Evolutionary conservation across 64 coral and sea anemone genomes (phyloP), one percentile per base, ranked within the genome.

Genomic region (Dendronephthya gigantea): DNA sequence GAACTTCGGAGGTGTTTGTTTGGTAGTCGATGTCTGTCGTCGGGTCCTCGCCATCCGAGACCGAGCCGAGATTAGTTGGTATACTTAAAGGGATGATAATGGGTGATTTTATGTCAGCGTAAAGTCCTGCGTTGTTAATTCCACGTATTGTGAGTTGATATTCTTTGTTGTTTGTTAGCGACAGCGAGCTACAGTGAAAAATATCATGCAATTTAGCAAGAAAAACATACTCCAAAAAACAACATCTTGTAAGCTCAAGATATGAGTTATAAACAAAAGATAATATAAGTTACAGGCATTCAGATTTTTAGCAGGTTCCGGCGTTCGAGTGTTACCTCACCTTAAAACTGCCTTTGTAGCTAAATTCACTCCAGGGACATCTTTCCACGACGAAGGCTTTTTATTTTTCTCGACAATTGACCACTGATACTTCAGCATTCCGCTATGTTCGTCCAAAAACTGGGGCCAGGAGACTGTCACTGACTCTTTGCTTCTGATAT

Each of bases 381-480:
- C 72, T 34, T 79, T 34, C 72, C 72, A 79, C 15, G 36, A 79
- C 22, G 72, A 36, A 12, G 72, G 28, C 16, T 79, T 19, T 6
- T 3, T 19, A 79, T 79, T 79, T 12, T 79, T 79, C 29, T 79
- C 72, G 14, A 39, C 36, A 17, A 79, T 79, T 15, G 27, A 12
- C 72, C 72, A 79, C 72, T 79, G 72, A 79, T 79, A 79, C 29
- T 79, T 79, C 72, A 33, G 34, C 72, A 79, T 79, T 36, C 72
- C 72, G 36, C 72, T 79, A 39, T 79, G 4, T 19, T 79, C 72
- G 32, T 79, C 72, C 2, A 79, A 1, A 79, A 79, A 79, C 72
- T 79, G 72, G 36, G 72, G 72, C 72, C 72, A 79, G 15, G 30
- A 36, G 15, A 39, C 72, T 34, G 30, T 34, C 15, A 79, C 15